Base-by-base conservation (phyloP, 2,888 invertebrate genomes). In the Lochmaea crataegi region DNA sequence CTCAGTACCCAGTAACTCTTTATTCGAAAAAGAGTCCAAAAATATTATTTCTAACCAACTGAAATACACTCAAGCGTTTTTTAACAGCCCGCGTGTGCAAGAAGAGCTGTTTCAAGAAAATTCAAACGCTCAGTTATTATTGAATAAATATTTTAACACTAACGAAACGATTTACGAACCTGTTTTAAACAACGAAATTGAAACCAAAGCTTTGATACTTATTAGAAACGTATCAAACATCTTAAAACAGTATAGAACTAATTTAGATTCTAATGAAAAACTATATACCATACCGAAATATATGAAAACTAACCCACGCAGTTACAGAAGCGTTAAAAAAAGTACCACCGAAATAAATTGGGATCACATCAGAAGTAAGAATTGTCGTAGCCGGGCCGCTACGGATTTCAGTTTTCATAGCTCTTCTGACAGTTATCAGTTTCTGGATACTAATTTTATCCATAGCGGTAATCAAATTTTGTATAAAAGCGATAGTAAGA, bases 81-180 rank as follows among this genome's bases (percentile, higher is more conserved):
- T n/a, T n/a, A n/a, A n/a, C n/a, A n/a, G n/a, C n/a, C n/a, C n/a
- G n/a, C n/a, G n/a, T n/a, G n/a, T n/a, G n/a, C n/a, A n/a, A 42
- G 64, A 74, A 41, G 70, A 77, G n/a, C 11, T 76, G 18, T 65
- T 73, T 7, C 66, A 74, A 14, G 74, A 75, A 26, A 77, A 75
- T 32, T 12, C 69, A 6, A 26, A 67, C 41, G 75, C 77, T 0
- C 56, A 75, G 18, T 42, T 70, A 11, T 58, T 76, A 11, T 32
- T 77, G 16, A 42, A 68, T 10, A 77, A 75, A 48, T 77, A 77
- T 64, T 77, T 76, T 18, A 63, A 18, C 11, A 26, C 56, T 1
- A 57, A 68, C 14, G 38, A 71, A 9, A 11, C 41, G 14, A 10
- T 56, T 6, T 9, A 22, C 3, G 26, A 38, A 57, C 32, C 51